Evolutionary conservation across 2,797 vertebrate genomes (phyloP), one percentile per base, ranked within the genome.

Genomic region (Pipistrellus pygmaeus): DNA sequence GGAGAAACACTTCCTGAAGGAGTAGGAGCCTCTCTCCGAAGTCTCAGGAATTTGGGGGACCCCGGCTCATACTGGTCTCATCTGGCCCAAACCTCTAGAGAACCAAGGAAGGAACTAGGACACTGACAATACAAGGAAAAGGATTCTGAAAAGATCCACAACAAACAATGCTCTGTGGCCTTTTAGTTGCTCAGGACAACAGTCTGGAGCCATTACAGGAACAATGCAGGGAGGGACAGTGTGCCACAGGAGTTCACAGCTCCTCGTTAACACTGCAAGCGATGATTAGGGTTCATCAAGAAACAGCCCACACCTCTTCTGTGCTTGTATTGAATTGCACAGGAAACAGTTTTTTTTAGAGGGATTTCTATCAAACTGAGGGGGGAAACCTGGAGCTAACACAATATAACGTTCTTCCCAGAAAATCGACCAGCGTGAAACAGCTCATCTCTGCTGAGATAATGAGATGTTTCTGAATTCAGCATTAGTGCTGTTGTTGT

Each of bases 161-260:
- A 11, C 12, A 30, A 11, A n/a, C 44, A 15, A 8, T 0, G 57
- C 64, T 72, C 85, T 55, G 4, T 2, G 13, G 80, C 57, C 60
- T 89, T 9, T 27, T 9, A 27, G 3, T 60, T 25, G 38, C 60
- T 82, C 44, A 48, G 80, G 71, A 76, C 35, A n/a, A 21, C 0
- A 15, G 75, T 13, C 41, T 62, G 30, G 53, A 41, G 30, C 25
- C 44, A 80, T 14, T 14, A 7, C 1, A 21, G 60, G 60, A 60
- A 32, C 80, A 17, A 66, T 17, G 15, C 15, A 25, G 0, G 13
- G 3, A 44, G 23, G 41, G 25, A 35, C 57, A 71, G 9, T 1
- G 4, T 9, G 18, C 32, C 32, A 0, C 3, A 0, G 3, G n/a
- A 12, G 5, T 2, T 21, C 81, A 72, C n/a, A 20, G 60, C n/a